Evolutionary conservation across 2,113 vertebrate species (phyloP).

Genomic region (Entelurus aequoreus): DNA sequence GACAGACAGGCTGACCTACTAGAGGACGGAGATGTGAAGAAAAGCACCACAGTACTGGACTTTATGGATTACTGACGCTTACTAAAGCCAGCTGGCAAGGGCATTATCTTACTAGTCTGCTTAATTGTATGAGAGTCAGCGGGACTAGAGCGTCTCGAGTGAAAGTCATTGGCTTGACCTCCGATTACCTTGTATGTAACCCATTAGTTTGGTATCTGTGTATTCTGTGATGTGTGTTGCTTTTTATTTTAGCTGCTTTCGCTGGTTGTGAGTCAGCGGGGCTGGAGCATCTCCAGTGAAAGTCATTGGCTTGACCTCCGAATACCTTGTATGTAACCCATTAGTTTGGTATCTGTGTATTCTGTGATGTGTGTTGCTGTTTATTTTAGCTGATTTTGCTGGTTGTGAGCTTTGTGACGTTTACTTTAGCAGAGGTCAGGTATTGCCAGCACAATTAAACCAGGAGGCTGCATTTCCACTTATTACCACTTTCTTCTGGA

Average conservation of each 20-base stretch:
- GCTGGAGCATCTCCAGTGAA: constrained; percentile 50
- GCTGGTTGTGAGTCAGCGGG: constrained; percentile 23
- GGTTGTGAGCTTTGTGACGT: constrained; percentile 10
- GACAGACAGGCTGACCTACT: constrained; percentile 36
- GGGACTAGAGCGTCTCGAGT: constrained; percentile 49
- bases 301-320: constrained; percentile 67
- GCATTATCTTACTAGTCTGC: constrained; percentile 61
- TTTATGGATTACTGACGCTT: constrained; percentile 59
- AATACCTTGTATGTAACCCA: constrained; percentile 50
- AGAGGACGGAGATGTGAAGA: constrained; percentile 39
- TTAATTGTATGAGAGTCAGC: constrained; percentile 65
- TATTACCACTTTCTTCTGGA: constrained; percentile 46
- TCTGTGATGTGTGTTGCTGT: constrained; percentile 5
- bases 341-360: constrained; percentile 51
- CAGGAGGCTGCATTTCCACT: constrained; percentile 48
- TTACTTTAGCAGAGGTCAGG: background rate
- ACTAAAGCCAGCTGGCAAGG: constrained; percentile 57
- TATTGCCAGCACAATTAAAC: too few species aligned
- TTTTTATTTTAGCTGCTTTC: constrained; percentile 43
- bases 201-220: constrained; percentile 56
- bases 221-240: background rate
- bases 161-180: constrained; percentile 68
- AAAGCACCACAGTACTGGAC: constrained; percentile 37
- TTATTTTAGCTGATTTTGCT: constrained; percentile 45
- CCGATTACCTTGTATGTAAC: constrained; percentile 50